Base-by-base conservation (phyloP, 2,797 vertebrate genomes). In the Chromis chromis region DNA sequence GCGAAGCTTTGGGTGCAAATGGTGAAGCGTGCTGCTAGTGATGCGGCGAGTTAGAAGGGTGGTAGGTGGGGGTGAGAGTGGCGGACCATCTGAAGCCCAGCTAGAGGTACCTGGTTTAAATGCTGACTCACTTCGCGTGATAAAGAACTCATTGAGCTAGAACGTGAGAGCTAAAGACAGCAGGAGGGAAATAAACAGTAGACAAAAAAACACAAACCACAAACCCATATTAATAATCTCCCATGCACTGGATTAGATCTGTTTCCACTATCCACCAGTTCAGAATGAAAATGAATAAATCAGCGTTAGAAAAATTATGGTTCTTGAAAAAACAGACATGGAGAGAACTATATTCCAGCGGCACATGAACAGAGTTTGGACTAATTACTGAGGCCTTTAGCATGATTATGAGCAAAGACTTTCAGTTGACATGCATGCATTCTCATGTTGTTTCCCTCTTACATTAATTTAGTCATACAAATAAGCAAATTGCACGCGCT, bases 141-240 rank as follows among this genome's bases (percentile, higher is more conserved):
- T 94, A 99, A 96, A 93, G 97, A 98, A 94, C 97, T 98, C 97
- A 97, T 96, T 94, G 97, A 98, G 94, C 98, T 98, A 97, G 97
- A 98, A 94, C 97, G 96, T 84, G 97, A 99, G 86, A 97, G 97
- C 98, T 98, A 94, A 93, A 95, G 94, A 96, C 93, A 95, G 94
- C 94, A 93, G 76, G 79, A 75, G 72, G 88, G 74, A 78, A 88
- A 83, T 56, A 95, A 91, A 94, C 72, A 92, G 90, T 81, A 90
- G 86, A 93, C 84, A 92, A 89, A 74, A 81, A 76, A 90, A 92
- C 74, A 88, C 48, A 89, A 88, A 93, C 81, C 89, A 92, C 91
- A 93, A 89, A 88, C 91, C 93, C 93, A 89, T 74, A 86, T 91
- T 95, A 93, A 89, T 91, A 31, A 83, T 53, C 61, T 82, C 90